Evolutionary conservation across 2,888 invertebrate genomes (phyloP), one percentile per base, ranked within the genome.

Genomic region (Dasysyrphus tricinctus): DNA sequence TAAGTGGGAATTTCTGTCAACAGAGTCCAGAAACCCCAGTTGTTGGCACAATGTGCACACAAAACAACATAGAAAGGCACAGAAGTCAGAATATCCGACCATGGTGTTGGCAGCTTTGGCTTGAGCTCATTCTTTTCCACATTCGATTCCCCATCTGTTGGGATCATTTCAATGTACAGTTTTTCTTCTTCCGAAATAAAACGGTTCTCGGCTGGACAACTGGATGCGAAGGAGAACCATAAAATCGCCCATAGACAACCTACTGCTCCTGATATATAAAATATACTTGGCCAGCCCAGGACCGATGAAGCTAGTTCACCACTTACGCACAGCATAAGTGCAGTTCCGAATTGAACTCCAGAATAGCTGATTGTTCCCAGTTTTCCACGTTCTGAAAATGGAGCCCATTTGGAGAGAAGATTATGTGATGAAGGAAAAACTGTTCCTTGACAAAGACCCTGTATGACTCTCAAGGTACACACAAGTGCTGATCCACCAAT

Each of bases 1-100:
- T 97, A 97, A 0, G 95, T 94, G 0, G 97, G 97, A 90, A 96
- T 95, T 91, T 97, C 96, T 0, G 97, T 97, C 1, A 97, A 93
- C 32, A 97, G 93, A 32, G 96, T 97, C 96, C 96, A 97, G 92
- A 96, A 97, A 37, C 97, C 97, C 94, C 97, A 96, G 89, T 93
- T 93, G 85, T 97, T 96, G 0, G 96, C 95, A 86, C 95, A 94
- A 90, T 97, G 97, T 0, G 95, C 95, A 3, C 96, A 90, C 3
- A 96, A 91, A 7, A 97, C 93, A 0, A 96, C 95, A 94, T 96
- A 95, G 90, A 97, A 95, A 0, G 97, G 96, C 32, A 95, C 90
- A 0, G 97, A 97, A 0, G 95, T 96, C 57, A 95, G 92, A 84
- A 98, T 96, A 5, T 94, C 93, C 67, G 92, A 92, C 97, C 97